phyloP scores from a whole-genome alignment of 2,113 vertebrate species.

The Bombycilla garrulus region DNA sequence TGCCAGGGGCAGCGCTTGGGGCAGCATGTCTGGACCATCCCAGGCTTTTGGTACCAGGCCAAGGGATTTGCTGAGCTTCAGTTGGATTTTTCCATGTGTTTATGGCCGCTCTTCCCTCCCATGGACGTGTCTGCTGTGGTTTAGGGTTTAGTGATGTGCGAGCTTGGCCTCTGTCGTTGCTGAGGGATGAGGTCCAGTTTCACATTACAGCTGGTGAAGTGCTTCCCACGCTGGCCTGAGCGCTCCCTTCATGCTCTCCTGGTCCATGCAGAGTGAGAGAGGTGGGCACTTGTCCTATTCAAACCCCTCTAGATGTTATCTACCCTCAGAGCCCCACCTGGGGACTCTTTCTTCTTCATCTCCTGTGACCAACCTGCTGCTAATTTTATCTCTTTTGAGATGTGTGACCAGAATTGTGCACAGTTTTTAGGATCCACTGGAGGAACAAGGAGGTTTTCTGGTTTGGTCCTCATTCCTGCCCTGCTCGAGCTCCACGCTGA shows the following conservation, averaged over 20 bases:
- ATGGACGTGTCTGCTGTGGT: neutral
- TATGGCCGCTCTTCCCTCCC: neutral
- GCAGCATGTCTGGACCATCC: neutral
- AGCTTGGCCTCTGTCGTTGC: neutral
- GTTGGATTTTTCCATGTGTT: neutral
- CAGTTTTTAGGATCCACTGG: neutral
- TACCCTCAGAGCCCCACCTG: neutral
- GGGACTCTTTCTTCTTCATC: neutral
- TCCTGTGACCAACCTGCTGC: neutral
- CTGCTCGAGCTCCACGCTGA: neutral
- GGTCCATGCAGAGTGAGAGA: neutral
- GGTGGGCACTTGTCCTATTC: neutral
- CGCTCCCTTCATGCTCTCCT: neutral
- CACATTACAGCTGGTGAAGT: neutral
- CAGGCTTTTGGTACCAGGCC: neutral
- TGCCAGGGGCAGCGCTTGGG: neutral
- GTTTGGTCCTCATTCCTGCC: neutral
- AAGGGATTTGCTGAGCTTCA: neutral
- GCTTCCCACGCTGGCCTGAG: neutral
- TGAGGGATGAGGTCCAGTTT: neutral
- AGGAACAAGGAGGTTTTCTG: neutral
- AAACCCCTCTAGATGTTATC: neutral
- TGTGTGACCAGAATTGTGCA: fast-evolving
- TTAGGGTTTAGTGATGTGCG: neutral
- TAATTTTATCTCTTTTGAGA: neutral